Evolutionary conservation across 2,888 invertebrate genomes (phyloP).

Genomic region (Loripinus fragilis): DNA sequence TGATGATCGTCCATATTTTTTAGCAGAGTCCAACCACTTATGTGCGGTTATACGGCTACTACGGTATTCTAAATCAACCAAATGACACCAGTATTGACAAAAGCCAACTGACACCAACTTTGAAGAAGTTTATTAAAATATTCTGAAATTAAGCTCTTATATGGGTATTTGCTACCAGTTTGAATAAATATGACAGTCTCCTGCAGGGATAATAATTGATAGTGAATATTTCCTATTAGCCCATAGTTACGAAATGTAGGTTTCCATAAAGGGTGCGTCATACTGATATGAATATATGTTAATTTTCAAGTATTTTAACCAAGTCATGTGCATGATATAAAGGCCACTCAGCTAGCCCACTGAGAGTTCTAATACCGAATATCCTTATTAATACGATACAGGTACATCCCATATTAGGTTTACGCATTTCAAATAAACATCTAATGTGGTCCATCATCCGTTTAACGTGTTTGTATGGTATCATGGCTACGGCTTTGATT

Average conservation of each 20-base stretch:
- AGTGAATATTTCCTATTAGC: conserved; percentile 6
- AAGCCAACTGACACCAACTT: background rate
- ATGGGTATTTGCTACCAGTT: background rate
- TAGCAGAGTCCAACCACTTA: too few relatives aligned
- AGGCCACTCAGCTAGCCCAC: conserved; percentile 12
- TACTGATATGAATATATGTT: conserved; percentile 12
- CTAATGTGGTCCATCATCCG: too few relatives aligned
- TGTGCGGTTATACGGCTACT: too few relatives aligned
- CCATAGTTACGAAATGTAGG: conserved; percentile 15
- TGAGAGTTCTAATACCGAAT: conserved; percentile 13
- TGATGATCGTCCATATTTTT: too few relatives aligned
- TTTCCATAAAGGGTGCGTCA: conserved; percentile 8
- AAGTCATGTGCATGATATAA: conserved; percentile 36
- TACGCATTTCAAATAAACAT: too few relatives aligned
- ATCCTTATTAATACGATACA: conserved; percentile 1
- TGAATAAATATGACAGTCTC: conserved; percentile 19
- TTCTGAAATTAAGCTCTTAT: conserved; percentile 12
- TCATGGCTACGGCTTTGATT: too few relatives aligned
- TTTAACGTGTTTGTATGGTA: too few relatives aligned
- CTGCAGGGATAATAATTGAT: conserved; percentile 15
- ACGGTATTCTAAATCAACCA: background rate
- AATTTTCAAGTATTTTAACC: conserved; percentile 30
- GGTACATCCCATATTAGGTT: background rate
- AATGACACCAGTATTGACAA: background rate
- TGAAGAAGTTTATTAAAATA: background rate